phyloP scores from a whole-genome alignment of 1,140 invertebrate species.

The Drosophila burlai region DNA sequence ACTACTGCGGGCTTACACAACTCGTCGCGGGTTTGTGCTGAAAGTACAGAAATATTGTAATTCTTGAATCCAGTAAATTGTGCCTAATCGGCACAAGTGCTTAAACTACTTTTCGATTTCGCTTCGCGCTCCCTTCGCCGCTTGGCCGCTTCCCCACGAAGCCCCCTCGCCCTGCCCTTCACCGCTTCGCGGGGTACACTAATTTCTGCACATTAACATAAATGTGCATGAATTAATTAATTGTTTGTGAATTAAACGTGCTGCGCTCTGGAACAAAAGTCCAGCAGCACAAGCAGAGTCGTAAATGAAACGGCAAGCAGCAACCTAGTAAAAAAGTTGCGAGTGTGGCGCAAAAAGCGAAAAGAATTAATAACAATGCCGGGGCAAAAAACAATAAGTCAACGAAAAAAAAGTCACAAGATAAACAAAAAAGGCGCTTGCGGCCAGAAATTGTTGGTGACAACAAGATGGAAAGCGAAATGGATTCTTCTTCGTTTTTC shows the following conservation, averaged over 20 bases:
- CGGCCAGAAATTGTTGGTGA: constrained; percentile 44
- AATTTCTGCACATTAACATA: constrained; percentile 80
- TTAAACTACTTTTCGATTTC: constrained; percentile 74
- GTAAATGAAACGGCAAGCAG: constrained; percentile 13
- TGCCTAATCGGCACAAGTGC: constrained; percentile 62
- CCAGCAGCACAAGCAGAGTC: constrained; percentile 12
- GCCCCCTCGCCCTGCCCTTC: background rate
- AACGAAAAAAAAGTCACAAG: constrained; percentile 62
- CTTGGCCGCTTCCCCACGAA: background rate
- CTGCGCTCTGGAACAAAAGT: constrained; percentile 44
- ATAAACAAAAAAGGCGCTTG: constrained; percentile 79
- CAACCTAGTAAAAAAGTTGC: constrained; percentile 47
- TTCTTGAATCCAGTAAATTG: constrained; percentile 68
- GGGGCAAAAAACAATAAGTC: constrained; percentile 56
- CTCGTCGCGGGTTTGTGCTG: constrained; percentile 62
- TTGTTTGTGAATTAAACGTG: constrained; percentile 83
- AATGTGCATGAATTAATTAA: constrained; percentile 83
- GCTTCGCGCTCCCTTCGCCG: constrained; percentile 31
- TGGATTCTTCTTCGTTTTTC: constrained; percentile 33
- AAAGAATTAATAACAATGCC: constrained; percentile 69
- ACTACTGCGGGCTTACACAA: constrained; percentile 31
- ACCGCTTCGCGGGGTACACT: constrained; percentile 52
- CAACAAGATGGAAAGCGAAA: constrained; percentile 53
- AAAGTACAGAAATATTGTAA: constrained; percentile 79
- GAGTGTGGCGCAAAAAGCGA: constrained; percentile 38